These are phyloP conservation scores for Nebria salina DNA, from an alignment of 2,888 invertebrate species.

Conservation along the genomic window DNA sequence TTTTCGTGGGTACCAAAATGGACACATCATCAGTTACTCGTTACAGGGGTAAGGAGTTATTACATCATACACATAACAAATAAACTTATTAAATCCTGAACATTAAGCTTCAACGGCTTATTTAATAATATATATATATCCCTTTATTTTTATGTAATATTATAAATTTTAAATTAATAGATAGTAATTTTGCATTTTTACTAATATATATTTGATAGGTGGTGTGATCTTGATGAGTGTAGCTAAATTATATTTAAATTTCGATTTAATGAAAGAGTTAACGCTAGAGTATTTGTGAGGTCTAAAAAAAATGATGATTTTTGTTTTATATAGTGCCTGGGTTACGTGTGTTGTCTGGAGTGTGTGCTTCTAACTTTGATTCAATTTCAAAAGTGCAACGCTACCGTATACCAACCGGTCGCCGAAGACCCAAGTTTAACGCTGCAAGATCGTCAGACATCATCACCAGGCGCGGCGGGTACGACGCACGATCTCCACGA, in stretches of 20 bases:
- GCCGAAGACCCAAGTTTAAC: slow-evolving; percentile 71
- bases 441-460: slow-evolving; percentile 61
- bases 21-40: slow-evolving; percentile 75
- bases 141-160: not conserved
- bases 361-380: slow-evolving; percentile 68
- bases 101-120: too few species aligned
- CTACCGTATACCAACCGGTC: slow-evolving; percentile 69
- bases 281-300: too few species aligned
- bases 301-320: too few species aligned
- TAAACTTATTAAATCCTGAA: not conserved
- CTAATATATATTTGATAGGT: not conserved
- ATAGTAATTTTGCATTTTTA: slow-evolving; percentile 4
- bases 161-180: not conserved
- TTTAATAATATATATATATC: too few species aligned
- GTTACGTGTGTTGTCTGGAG: slow-evolving; percentile 71
- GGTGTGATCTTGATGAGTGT: not conserved
- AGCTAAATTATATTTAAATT: too few species aligned
- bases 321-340: slow-evolving; percentile 65
- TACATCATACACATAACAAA: not conserved
- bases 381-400: slow-evolving; percentile 65
- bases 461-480: slow-evolving; percentile 52
- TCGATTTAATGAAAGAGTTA: too few species aligned
- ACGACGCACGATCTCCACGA: not conserved
- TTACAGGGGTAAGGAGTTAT: slow-evolving; percentile 68
- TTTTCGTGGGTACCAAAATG: slow-evolving; percentile 77